These are phyloP conservation scores for Geodia barretti DNA, from an alignment of 37 sponge, comb jelly and placozoan genomes.

Conservation along the genomic window DNA sequence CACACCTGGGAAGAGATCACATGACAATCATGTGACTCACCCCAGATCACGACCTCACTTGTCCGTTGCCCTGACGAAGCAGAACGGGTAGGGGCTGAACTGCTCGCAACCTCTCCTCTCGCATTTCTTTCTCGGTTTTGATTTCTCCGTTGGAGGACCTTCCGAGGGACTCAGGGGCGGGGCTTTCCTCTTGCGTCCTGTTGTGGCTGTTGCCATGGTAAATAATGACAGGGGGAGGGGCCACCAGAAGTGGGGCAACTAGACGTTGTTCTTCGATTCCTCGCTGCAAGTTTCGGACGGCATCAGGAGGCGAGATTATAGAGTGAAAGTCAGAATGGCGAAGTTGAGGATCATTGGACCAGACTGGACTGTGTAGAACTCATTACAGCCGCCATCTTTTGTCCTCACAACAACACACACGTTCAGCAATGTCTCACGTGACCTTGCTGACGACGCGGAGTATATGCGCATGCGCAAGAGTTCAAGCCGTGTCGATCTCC, in stretches of 20 bases:
- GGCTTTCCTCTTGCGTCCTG: background rate
- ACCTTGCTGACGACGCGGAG: no score
- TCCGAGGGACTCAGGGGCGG: background rate
- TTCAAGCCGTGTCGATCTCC: no score
- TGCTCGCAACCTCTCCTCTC: constrained; percentile 54
- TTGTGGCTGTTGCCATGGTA: background rate
- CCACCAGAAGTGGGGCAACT: background rate
- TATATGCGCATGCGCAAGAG: no score
- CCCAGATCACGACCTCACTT: constrained; percentile 17
- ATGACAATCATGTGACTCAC: background rate
- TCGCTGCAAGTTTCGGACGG: background rate
- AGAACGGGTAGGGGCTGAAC: constrained; percentile 37
- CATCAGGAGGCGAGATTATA: no score
- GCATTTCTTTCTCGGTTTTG: constrained; percentile 36
- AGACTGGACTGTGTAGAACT: no score
- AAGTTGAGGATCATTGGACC: no score
- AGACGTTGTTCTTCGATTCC: background rate
- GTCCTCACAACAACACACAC: background rate
- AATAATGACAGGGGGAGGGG: background rate
- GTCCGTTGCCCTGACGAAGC: constrained; percentile 53
- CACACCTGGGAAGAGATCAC: constrained; percentile 47
- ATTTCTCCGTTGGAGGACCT: background rate
- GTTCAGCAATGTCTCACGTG: no score
- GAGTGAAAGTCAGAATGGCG: no score
- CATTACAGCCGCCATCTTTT: constrained; percentile 2